Evolutionary conservation across 2,888 invertebrate species (phyloP), one percentile per base, ranked within the genome.

Genomic region (Elegia similella): DNA sequence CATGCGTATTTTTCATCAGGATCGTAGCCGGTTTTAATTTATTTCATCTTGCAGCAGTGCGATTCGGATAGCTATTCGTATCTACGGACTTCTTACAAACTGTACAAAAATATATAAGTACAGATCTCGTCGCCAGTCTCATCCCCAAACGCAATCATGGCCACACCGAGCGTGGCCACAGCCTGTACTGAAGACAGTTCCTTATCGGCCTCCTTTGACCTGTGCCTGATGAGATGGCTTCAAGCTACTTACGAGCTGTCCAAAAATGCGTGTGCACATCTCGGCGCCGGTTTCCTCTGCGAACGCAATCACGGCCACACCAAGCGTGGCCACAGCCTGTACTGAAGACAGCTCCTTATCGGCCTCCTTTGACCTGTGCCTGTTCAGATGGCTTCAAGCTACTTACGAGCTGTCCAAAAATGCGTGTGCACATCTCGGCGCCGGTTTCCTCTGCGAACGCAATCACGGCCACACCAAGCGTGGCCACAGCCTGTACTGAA

Each of bases 101-200:
- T 99, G 98, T 43, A 99, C 99, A 78, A 99, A 99, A 53, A 98
- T 96, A 98, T 96, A 72, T 99, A 94, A 73, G 96, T 98, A 62
- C 98, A 98, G 99, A 99, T 99, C 86, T 99, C 99, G 1, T 97
- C 95, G 42, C 99, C 99, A 71, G 99, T 98, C 80, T 99, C 7
- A 23, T 53, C 8, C 6, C 15, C n/a, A 10, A 29, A 12, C 10
- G 42, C n/a, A n/a, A n/a, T 42, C n/a, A 42, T n/a, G n/a, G 42
- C 42, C n/a, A 42, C n/a, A 3, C 42, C 42, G 12, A 42, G 42
- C 12, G 42, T 42, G 1, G 42, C 42, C n/a, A 42, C 42, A 42
- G 29, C 23, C n/a, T 47, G 23, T 1, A 17, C 23, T 23, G 13
- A 46, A 7, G 29, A 47, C 29, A 47, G 2, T 7, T 46, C 17